Conservation (phyloP, 2,113 vertebrate genomes). For the Microtus pennsylvanicus region DNA sequence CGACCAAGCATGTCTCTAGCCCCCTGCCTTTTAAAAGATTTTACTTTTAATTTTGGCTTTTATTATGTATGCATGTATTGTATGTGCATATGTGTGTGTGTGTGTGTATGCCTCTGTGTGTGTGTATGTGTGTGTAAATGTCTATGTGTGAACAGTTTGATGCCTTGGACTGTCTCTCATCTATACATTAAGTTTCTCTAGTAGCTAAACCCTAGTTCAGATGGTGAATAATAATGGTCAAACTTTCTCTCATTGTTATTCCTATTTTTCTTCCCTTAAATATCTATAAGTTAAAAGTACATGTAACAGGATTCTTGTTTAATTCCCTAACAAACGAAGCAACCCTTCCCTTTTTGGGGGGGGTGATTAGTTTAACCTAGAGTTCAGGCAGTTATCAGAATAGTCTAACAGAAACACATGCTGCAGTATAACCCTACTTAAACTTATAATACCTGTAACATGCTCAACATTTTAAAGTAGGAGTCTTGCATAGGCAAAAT, state of each 20-base stretch:
- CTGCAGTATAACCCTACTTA: neutral
- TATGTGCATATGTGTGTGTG: no score
- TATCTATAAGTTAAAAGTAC: neutral
- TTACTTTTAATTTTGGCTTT: neutral
- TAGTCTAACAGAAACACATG: neutral
- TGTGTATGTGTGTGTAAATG: neutral
- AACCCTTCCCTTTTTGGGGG: neutral
- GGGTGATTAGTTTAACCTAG: neutral
- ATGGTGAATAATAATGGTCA: neutral
- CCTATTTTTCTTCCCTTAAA: slow-evolving; percentile 29
- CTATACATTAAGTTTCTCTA: neutral
- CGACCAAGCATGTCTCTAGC: neutral
- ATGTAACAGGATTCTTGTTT: neutral
- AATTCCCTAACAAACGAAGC: neutral
- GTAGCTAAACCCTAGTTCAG: neutral
- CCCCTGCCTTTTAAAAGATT: neutral
- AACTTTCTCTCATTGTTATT: neutral
- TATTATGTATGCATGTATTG: no score
- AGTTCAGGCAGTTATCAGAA: neutral
- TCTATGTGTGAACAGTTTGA: neutral
- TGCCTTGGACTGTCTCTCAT: neutral
- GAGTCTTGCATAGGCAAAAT: neutral
- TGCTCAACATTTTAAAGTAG: neutral
- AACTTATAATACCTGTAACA: neutral
- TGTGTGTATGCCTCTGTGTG: neutral